These are phyloP conservation scores for Cisticola juncidis DNA, from an alignment of 2,113 vertebrate species.

Conservation along the genomic window DNA sequence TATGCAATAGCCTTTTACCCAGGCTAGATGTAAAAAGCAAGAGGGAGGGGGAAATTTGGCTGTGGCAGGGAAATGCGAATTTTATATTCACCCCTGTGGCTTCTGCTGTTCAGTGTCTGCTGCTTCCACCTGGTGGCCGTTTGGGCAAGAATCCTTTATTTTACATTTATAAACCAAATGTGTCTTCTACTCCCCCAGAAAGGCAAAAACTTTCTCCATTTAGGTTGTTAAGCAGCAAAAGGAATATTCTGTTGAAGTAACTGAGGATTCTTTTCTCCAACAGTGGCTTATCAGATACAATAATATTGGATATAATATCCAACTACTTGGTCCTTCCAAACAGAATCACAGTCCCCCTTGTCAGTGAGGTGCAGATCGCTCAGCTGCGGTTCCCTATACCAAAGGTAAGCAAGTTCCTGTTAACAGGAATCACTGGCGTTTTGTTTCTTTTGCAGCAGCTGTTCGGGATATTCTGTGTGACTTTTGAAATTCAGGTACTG, in stretches of 20 bases:
- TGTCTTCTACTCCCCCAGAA: background rate
- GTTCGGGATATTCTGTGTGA: background rate
- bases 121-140: conserved; percentile 64
- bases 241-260: background rate
- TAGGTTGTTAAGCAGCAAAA: background rate
- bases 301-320: conserved; percentile 93
- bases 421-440: background rate
- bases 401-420: conserved; percentile 75
- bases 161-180: background rate
- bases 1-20: background rate
- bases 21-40: background rate
- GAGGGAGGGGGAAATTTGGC: background rate
- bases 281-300: conserved; percentile 89
- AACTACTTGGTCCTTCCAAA: conserved; percentile 92
- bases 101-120: background rate
- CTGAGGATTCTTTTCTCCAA: conserved; percentile 15
- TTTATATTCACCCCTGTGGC: background rate
- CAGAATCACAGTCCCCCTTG: conserved; percentile 89
- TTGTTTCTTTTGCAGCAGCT: background rate
- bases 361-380: conserved; percentile 85
- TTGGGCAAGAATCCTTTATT: background rate
- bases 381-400: conserved; percentile 90
- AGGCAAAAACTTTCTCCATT: background rate
- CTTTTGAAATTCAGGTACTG: background rate
- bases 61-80: background rate